Evolutionary conservation across 2,797 vertebrate genomes (phyloP).

Genomic region (Falco columbarius): DNA sequence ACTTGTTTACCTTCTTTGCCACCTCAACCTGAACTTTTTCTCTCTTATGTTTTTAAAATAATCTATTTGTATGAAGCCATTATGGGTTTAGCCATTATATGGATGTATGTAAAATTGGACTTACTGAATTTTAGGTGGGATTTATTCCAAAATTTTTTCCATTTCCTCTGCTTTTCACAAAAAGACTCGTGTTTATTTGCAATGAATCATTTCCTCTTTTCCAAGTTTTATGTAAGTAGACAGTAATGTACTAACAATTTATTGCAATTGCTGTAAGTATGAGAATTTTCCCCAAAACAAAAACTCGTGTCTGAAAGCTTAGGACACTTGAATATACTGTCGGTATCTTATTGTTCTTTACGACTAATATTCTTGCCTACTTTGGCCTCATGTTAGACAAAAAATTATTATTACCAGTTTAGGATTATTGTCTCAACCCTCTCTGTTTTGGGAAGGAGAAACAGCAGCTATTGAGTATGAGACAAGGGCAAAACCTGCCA

Average conservation of each 20-base stretch:
- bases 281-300: background rate
- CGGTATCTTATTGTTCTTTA: background rate
- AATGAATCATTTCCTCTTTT: background rate
- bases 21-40: background rate
- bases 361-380: background rate
- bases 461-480: background rate
- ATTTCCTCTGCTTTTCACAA: background rate
- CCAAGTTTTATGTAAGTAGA: background rate
- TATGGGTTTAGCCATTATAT: background rate
- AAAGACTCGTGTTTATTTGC: background rate
- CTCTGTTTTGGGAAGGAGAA: background rate
- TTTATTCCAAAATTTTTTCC: background rate
- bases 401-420: background rate
- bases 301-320: background rate
- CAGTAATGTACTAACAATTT: background rate
- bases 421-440: background rate
- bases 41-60: background rate
- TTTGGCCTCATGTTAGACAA: background rate
- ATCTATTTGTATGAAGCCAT: background rate
- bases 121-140: background rate
- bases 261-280: background rate
- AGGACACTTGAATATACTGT: background rate
- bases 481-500: background rate
- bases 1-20: background rate
- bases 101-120: background rate